Evolutionary conservation across 2,113 vertebrate species (phyloP), one percentile per base, ranked within the genome.

Genomic region (Lates calcarifer): DNA sequence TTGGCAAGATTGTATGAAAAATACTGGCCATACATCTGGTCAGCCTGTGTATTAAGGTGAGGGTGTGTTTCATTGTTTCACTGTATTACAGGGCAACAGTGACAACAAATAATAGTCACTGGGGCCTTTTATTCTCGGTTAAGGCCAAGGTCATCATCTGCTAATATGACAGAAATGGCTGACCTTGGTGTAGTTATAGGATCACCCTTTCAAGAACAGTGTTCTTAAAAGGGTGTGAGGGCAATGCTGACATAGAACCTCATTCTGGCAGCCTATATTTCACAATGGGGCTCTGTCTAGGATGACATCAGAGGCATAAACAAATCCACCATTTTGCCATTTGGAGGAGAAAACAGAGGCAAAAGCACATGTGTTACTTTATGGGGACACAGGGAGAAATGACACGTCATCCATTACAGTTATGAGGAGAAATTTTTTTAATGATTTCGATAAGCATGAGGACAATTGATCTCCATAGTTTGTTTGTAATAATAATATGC

Each of bases 21-120:
- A 64, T 73, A 63, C 17, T 57, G 28, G 68, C 37, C 64, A 74
- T 69, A 77, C 85, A 90, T 89, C 84, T 88, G 77, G 73, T 77
- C 26, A 63, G 78, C 29, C 77, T 75, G 26, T 84, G 43, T 64
- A 47, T 81, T 53, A 64, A 53, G 74, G 66, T 82, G 49, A 75
- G 71, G 56, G 67, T 64, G 74, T 61, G 63, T 79, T 65, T 63
- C 8, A 69, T 71, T 77, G 47, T 74, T 80, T 67, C 74, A 35
- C 28, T 64, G 49, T 20, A 68, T 79, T 70, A 64, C 74, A 83
- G 24, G n/a, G 61, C 51, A 87, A 77, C 65, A 41, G 47, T 73
- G 84, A 79, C 63, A 77, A 79, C 71, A 79, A 82, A 75, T 66
- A 53, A 65, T 14, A n/a, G 4, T 55, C 41, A 68, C 43, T 26